Base-by-base conservation (phyloP, 2,888 invertebrate genomes). In the Priocnemis perturbator region DNA sequence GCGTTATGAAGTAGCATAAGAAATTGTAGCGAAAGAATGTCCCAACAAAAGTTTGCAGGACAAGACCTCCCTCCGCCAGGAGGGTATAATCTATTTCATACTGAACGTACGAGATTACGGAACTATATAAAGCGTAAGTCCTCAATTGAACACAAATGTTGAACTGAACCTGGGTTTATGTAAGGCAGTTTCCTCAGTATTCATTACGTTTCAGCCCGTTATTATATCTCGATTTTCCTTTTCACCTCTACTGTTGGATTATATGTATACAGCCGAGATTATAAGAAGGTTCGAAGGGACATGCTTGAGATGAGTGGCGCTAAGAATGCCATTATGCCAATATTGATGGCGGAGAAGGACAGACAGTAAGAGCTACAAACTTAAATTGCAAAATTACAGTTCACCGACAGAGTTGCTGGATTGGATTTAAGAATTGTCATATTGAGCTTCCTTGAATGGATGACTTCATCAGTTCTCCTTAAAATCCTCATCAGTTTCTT, bases 11-110 rank as follows among this genome's bases (percentile, higher is more conserved):
- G 7, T 3, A 37, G 4, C 7, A 9, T 37, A 11, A 11, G 1
- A 37, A 37, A 11, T 37, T 9, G 1, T 37, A 37, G 7, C n/a
- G 11, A 11, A 37, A 9, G 1, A 11, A 37, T 37, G 37, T 7
- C 37, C 4, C 4, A 11, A 11, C 7, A 11, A 37, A 37, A 1
- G 7, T 37, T 37, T 37, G 37, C 7, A 37, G 37, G 7, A 0
- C 98, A 98, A 90, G 98, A 98, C 90, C 91, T 98, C 92, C 98
- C 98, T 85, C 98, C 98, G 73, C 90, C 92, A 64, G 98, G 98
- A 86, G 98, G 98, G 79, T 98, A 97, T 89, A 91, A 92, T 76
- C 92, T 94, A 20, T 94, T 98, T 76, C 92, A 92, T 57, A 95
- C 90, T 85, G 91, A 92, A 79, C 91, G 96, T 83, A 89, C 94